Percentiles rank a stretch among this genome's conserved stretches.
Evolutionary conservation across 2,113 vertebrate genomes (phyloP).

Genomic region (Myotis lucifugus): DNA sequence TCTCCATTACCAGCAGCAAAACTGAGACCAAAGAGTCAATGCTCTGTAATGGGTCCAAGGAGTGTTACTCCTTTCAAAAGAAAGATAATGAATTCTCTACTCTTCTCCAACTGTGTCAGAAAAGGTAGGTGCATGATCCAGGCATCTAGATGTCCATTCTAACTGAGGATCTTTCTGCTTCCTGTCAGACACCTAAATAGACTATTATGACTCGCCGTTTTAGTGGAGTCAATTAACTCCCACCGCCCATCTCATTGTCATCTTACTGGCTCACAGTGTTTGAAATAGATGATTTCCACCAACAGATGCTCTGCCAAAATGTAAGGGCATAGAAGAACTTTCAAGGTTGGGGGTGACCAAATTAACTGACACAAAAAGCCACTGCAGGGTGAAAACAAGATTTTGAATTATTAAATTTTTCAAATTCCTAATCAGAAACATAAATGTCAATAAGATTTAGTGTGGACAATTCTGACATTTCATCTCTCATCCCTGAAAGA

Average conservation of each 20-base stretch:
- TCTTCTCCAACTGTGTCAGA: neutral
- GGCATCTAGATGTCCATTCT: neutral
- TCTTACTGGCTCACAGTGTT: neutral
- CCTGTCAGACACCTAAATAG: neutral
- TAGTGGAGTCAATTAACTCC: neutral
- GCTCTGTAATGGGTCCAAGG: neutral
- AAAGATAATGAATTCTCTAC: neutral
- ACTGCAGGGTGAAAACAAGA: neutral
- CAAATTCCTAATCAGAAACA: neutral
- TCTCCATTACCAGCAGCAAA: neutral
- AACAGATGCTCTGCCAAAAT: neutral
- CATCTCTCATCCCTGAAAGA: neutral
- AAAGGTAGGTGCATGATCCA: neutral
- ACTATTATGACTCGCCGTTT: neutral
- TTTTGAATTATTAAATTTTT: slow-evolving; percentile 20
- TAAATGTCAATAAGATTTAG: slow-evolving; percentile 2
- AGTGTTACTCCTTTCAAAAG: neutral
- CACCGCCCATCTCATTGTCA: fast-evolving
- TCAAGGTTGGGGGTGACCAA: neutral
- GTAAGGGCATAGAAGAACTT: neutral
- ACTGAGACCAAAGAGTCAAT: neutral
- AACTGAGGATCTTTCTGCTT: neutral
- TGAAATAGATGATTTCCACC: neutral
- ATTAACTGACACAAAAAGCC: neutral
- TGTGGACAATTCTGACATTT: neutral